Evolutionary conservation across 37 sponge, comb jelly and placozoan genomes (phyloP).

Genomic region (Amphimedon queenslandica): DNA sequence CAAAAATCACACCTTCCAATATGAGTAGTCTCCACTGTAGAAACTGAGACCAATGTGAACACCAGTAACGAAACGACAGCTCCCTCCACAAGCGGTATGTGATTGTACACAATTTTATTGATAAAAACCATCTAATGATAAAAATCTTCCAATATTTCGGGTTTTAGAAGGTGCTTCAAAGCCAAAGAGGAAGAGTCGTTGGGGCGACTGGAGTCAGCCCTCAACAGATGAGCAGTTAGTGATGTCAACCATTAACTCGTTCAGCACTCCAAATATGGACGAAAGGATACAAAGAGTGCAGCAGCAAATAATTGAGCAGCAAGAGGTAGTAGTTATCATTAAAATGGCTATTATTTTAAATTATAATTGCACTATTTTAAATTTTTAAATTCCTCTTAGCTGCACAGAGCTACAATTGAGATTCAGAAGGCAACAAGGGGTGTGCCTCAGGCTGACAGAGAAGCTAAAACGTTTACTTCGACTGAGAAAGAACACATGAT

Average conservation of each 20-base stretch:
- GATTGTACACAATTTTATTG: no score
- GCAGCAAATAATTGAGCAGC: conserved; percentile 66
- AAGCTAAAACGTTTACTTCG: conserved; percentile 62
- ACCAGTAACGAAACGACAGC: no score
- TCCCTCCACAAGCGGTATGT: no score
- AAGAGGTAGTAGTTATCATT: conserved; percentile 54
- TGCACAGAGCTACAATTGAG: conserved; percentile 47
- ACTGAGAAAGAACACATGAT: conserved; percentile 97
- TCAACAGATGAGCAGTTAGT: conserved; percentile 25
- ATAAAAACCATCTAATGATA: no score
- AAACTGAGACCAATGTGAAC: no score
- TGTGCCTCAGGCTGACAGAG: background rate
- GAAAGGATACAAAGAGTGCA: conserved; percentile 45
- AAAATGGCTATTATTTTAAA: background rate
- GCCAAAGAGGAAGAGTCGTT: conserved; percentile 31
- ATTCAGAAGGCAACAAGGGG: conserved; percentile 20
- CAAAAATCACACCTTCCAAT: no score
- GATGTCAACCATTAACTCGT: conserved; percentile 34
- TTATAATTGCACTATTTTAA: background rate
- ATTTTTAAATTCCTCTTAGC: conserved; percentile 31
- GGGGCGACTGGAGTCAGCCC: conserved; percentile 8
- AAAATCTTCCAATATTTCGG: no score
- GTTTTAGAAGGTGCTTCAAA: background rate
- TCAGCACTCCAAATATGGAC: conserved; percentile 16
- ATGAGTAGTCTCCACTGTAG: no score